Conservation (phyloP, 1,140 invertebrate species). For the Ctenoplectra terminalis region DNA sequence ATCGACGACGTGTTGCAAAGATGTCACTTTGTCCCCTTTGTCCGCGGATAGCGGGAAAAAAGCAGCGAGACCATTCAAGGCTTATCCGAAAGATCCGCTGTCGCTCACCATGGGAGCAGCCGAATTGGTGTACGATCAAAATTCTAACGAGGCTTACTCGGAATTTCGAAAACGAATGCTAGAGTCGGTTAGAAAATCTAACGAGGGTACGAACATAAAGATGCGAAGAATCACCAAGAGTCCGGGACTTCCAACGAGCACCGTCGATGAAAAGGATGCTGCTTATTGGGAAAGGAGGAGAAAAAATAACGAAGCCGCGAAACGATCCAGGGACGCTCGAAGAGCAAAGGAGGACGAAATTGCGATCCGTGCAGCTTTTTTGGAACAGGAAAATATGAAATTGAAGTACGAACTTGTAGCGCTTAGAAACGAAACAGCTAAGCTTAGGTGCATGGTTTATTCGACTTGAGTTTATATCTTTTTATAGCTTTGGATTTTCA, state of each 20-base stretch:
- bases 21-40: background rate
- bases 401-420: constrained; percentile 86
- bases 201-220: constrained; percentile 86
- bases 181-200: constrained; percentile 85
- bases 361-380: constrained; percentile 92
- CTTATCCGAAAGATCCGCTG: constrained; percentile 88
- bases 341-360: constrained; percentile 96
- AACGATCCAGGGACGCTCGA: constrained; percentile 94
- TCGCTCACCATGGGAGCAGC: constrained; percentile 83
- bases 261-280: constrained; percentile 87
- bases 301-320: constrained; percentile 98
- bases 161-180: constrained; percentile 87
- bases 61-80: constrained; percentile 86
- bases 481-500: background rate
- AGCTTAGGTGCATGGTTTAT: constrained; percentile 84
- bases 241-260: constrained; percentile 72
- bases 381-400: constrained; percentile 91
- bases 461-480: constrained; percentile 40
- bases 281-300: constrained; percentile 93
- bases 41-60: constrained; percentile 71
- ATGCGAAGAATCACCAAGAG: constrained; percentile 84
- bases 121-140: constrained; percentile 81
- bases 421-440: constrained; percentile 85
- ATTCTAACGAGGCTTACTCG: constrained; percentile 85
- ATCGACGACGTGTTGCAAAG: background rate